Percentiles rank a stretch among this genome's conserved stretches.
Conservation (phyloP, 2,113 vertebrate genomes). For the Heterotilapia buettikoferi region DNA sequence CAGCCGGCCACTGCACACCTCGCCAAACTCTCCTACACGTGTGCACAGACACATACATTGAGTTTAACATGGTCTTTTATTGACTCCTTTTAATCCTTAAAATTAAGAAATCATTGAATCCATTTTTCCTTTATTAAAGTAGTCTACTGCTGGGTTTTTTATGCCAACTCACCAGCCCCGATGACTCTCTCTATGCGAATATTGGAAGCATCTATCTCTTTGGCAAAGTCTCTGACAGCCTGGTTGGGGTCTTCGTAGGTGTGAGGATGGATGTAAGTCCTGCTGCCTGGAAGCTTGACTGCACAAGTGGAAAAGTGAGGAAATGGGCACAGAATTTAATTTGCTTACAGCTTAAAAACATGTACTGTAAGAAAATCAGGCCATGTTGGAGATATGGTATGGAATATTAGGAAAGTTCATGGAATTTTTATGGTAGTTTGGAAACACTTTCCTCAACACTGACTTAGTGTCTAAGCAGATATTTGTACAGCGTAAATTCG, state of each 20-base stretch:
- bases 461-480: background rate
- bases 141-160: background rate
- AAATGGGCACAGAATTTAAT: background rate
- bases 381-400: background rate
- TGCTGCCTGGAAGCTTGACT: constrained; percentile 78
- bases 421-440: background rate
- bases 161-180: constrained; percentile 69
- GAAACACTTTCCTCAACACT: background rate
- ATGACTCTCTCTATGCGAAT: constrained; percentile 79
- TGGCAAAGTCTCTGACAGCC: constrained; percentile 77
- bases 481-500: background rate
- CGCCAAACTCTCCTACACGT: constrained; percentile 70
- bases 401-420: background rate
- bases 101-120: background rate
- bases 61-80: background rate
- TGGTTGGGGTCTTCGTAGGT: constrained; percentile 81
- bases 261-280: constrained; percentile 78
- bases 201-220: constrained; percentile 79
- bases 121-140: background rate
- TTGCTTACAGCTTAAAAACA: background rate
- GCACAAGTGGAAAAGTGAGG: background rate
- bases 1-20: constrained; percentile 73
- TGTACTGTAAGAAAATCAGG: background rate
- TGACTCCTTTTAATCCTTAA: background rate
- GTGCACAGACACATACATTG: background rate